phyloP scores from a whole-genome alignment of 2,113 vertebrate species.

The Nannospalax galili region DNA sequence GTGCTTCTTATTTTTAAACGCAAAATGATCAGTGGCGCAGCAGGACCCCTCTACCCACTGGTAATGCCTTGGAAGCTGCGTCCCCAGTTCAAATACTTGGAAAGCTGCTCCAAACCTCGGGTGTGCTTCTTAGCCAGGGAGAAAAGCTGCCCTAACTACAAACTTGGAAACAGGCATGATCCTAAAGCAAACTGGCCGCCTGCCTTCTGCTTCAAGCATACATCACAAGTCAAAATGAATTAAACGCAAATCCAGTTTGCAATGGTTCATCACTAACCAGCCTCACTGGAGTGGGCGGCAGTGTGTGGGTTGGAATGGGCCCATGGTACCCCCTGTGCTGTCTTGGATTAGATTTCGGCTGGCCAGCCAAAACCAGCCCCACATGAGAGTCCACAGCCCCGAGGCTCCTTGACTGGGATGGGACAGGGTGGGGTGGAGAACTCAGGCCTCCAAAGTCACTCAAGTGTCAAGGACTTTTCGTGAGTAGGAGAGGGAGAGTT shows the following conservation, averaged over 20 bases:
- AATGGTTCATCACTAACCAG: conserved; percentile 50
- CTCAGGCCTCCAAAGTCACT: not conserved
- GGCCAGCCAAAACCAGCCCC: conserved; percentile 27
- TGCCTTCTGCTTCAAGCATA: conserved; percentile 60
- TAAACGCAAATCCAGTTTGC: conserved; percentile 59
- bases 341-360: conserved; percentile 37
- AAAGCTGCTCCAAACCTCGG: conserved; percentile 21
- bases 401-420: not conserved
- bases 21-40: conserved; percentile 36
- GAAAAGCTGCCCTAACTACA: conserved; percentile 6
- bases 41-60: not conserved
- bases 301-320: conserved; percentile 46
- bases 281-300: not conserved
- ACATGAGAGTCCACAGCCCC: not conserved
- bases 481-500: not conserved
- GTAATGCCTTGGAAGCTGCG: conserved; percentile 22
- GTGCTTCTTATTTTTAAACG: conserved; percentile 51
- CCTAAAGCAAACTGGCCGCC: conserved; percentile 18
- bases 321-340: not conserved
- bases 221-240: conserved; percentile 61
- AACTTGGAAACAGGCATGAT: conserved; percentile 12
- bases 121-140: conserved; percentile 45
- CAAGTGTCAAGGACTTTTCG: conserved; percentile 3
- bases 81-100: conserved; percentile 52
- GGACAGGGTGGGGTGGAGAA: not conserved